Evolutionary conservation across 2,797 vertebrate species (phyloP), one percentile per base, ranked within the genome.

Genomic region (Gastrophryne carolinensis): DNA sequence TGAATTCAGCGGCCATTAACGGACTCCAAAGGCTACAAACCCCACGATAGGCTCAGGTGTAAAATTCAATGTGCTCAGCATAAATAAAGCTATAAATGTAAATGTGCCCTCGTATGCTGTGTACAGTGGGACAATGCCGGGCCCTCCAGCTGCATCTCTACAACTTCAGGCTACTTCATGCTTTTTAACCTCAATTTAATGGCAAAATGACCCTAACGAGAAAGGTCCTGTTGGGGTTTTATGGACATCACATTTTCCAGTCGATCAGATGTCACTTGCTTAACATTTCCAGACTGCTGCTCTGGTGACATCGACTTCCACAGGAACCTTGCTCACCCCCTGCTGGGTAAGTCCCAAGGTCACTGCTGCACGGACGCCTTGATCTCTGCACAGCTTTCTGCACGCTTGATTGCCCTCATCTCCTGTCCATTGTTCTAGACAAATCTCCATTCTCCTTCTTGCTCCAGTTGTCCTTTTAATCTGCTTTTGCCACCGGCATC

Each of bases 291-390:
- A 44, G 74, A 71, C 75, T 64, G 58, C 49, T 65, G 13, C 67
- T 64, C 35, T 39, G 23, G 27, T 49, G 67, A 77, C 60, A 50
- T 63, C 3, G 58, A 35, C 74, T 63, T 41, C 26, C 56, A 54
- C 49, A 62, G 30, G 58, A 52, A 53, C 19, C 74, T 27, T 47
- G 23, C 61, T 57, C 49, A 69, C 74, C 74, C 49, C 75, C 75
- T 50, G 49, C 67, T 77, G 75, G 37, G 21, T 62, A 58, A 71
- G 60, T 77, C 75, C 39, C 75, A 77, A 77, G 75, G 75, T 77
- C 75, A 64, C 50, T 72, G 56, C 58, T 58, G 49, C 60, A 32
- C 35, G 67, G 49, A 54, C 54, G 64, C 60, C 60, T 77, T 77
- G 75, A 77, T 77, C 75, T 72, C 39, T 21, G 21, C 17, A 3